Conservation (phyloP, 2,888 invertebrate species). For the Sarcophaga caerulescens region DNA sequence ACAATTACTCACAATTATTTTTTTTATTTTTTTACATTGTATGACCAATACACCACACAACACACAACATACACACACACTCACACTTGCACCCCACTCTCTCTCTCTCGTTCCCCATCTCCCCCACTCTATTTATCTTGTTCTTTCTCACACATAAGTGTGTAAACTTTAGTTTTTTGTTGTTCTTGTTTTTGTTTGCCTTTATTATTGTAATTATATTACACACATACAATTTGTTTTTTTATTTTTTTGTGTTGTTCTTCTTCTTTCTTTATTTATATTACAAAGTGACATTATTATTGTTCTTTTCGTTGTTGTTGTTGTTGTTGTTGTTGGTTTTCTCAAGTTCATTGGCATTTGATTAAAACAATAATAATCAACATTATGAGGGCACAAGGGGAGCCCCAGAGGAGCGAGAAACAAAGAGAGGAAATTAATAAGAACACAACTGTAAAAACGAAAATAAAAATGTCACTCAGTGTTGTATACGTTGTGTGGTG, state of each 20-base stretch:
- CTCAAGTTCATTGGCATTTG: constrained; percentile 57
- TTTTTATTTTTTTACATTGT: too few species aligned
- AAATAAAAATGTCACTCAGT: too few species aligned
- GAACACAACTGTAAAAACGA: not conserved
- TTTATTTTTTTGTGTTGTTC: not conserved
- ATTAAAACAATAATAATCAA: constrained; percentile 25
- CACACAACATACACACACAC: too few species aligned
- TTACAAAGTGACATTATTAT: not conserved
- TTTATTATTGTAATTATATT: constrained; percentile 33
- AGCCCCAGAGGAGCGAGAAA: not conserved
- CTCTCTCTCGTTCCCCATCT: too few species aligned
- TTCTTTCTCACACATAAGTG: not conserved
- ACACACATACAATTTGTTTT: constrained; percentile 4
- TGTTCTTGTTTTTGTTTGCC: not conserved
- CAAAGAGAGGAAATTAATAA: not conserved
- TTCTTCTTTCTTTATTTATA: not conserved
- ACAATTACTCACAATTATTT: too few species aligned
- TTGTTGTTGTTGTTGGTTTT: constrained; percentile 13
- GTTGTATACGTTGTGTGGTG: too few species aligned
- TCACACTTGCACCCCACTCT: too few species aligned
- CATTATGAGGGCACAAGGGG: not conserved
- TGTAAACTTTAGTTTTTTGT: not conserved
- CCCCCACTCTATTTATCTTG: not conserved
- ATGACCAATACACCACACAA: too few species aligned
- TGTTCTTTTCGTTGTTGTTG: not conserved